These are phyloP conservation scores for Netelia melanura DNA, from an alignment of 2,888 invertebrate genomes.

Conservation along the genomic window DNA sequence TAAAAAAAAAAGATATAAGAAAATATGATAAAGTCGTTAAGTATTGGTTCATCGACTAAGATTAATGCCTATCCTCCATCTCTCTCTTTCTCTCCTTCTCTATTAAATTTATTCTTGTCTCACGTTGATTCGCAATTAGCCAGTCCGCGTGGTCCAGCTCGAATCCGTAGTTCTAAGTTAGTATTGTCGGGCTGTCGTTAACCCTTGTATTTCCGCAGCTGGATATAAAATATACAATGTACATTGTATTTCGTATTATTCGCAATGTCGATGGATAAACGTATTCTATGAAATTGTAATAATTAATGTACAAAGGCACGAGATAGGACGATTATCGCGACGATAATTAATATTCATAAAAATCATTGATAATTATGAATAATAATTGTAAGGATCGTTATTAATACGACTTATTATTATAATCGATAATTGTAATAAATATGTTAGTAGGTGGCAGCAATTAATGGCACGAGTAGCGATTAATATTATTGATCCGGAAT, in stretches of 20 bases:
- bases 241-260: constrained; percentile 33
- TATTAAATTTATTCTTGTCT: constrained; percentile 55
- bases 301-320: constrained; percentile 6
- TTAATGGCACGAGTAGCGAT: no score
- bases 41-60: no score
- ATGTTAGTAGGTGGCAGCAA: no score
- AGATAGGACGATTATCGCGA: background rate
- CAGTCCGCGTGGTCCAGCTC: constrained; percentile 67
- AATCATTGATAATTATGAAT: background rate
- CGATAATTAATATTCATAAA: background rate
- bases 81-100: constrained; percentile 16
- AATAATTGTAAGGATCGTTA: background rate
- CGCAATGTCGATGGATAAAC: background rate
- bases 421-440: background rate
- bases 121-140: constrained; percentile 65
- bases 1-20: background rate
- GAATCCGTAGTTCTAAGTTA: constrained; percentile 61
- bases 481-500: no score
- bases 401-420: constrained; percentile 1
- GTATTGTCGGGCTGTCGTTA: constrained; percentile 63
- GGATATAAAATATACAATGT: constrained; percentile 60
- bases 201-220: constrained; percentile 64
- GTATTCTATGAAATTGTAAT: background rate
- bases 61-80: background rate
- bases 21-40: background rate